phyloP scores from a whole-genome alignment of 1,140 invertebrate genomes.

The Telenomus remus region DNA sequence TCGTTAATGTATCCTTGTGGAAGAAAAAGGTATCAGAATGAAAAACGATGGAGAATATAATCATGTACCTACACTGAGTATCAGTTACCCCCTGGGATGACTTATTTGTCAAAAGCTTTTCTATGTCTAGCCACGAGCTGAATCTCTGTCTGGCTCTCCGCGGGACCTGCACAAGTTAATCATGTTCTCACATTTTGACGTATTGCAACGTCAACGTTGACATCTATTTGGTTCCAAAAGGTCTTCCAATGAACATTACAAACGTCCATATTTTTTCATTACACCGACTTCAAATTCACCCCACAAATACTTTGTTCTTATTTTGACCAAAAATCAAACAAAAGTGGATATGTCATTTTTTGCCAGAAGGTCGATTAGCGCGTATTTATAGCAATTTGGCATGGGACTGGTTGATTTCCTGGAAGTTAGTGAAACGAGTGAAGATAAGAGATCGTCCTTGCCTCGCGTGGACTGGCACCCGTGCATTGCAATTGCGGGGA shows the following conservation, averaged over 20 bases:
- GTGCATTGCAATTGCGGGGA: conserved; percentile 63
- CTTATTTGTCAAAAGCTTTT: conserved; percentile 68
- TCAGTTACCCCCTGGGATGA: conserved; percentile 61
- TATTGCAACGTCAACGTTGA: conserved; percentile 60
- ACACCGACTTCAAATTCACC: no score
- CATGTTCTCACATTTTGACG: conserved; percentile 69
- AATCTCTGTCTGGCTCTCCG: conserved; percentile 47
- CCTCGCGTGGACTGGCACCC: conserved; percentile 50
- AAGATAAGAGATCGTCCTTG: conserved; percentile 74
- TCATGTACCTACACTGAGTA: conserved; percentile 51
- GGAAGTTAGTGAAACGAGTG: conserved; percentile 55
- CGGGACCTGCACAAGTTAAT: conserved; percentile 61
- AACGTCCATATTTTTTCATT: no score
- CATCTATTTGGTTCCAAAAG: conserved; percentile 38
- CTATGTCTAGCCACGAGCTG: conserved; percentile 41
- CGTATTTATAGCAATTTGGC: conserved; percentile 74
- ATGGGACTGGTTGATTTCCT: conserved; percentile 60
- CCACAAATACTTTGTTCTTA: no score
- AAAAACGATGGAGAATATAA: conserved; percentile 57
- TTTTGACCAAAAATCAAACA: no score
- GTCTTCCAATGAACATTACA: conserved; percentile 43
- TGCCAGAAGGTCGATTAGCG: conserved; percentile 66
- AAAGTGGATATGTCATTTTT: no score
- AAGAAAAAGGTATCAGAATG: conserved; percentile 49
- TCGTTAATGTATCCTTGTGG: conserved; percentile 41